Evolutionary conservation across 2,797 vertebrate genomes (phyloP).

Genomic region (Zalophus californianus): DNA sequence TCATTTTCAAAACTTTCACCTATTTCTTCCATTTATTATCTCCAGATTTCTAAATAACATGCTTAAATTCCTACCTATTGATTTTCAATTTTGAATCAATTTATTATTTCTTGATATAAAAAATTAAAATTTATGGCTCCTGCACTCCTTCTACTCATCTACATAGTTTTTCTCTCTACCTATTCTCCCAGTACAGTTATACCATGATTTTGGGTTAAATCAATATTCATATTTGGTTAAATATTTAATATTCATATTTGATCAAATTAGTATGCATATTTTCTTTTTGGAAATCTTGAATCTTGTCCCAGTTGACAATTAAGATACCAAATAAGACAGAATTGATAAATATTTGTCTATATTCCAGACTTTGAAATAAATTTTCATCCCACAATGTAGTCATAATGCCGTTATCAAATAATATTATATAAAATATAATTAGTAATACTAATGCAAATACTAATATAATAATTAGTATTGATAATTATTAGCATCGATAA

Average conservation of each 20-base stretch:
- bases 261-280: neutral
- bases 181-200: neutral
- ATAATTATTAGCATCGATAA: neutral
- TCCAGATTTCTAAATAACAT: neutral
- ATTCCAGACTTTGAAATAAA: neutral
- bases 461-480: neutral
- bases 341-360: neutral
- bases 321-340: neutral
- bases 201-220: neutral
- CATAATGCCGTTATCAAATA: neutral
- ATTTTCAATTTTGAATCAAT: constrained; percentile 22
- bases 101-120: neutral
- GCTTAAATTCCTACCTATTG: neutral
- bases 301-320: neutral
- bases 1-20: neutral
- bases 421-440: neutral
- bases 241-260: neutral
- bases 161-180: neutral
- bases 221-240: neutral
- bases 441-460: neutral
- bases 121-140: neutral
- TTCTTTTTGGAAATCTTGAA: neutral
- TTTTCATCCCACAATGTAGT: neutral
- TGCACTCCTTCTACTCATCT: neutral
- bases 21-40: neutral